Base-by-base conservation (phyloP, 1,140 invertebrate genomes). In the Drosophila sucinea region DNA sequence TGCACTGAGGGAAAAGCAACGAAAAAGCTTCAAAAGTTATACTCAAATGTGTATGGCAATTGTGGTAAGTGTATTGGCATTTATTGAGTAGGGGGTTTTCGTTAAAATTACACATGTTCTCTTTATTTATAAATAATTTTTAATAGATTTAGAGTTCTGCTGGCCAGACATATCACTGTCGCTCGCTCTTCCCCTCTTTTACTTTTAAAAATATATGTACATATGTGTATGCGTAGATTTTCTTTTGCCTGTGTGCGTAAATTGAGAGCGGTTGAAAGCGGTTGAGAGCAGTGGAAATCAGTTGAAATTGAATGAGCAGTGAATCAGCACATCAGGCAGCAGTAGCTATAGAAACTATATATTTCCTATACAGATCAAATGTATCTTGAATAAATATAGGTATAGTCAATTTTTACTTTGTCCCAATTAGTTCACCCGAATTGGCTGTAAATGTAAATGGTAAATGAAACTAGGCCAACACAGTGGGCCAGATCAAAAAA, bases 11-110 rank as follows among this genome's bases (percentile, higher is more conserved):
- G 27, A 62, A 82, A 87, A 58, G 67, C 72, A 82, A 83, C 76
- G 56, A 89, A 80, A 83, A 87, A 87, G 83, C 71, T 68, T 67
- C 57, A 70, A 71, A 86, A 87, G 82, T 89, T 78, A 89, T 84
- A 89, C 77, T 89, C 84, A 87, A 87, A 87, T 87, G 84, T 87
- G 84, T 87, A 87, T 87, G 84, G 84, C 84, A 89, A 87, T 87
- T 89, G 84, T 78, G 85, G 84, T 87, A 84, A 87, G 84, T 83
- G n/a, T 23, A 66, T 55, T 60, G 55, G 23, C 32, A 35, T 17
- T 17, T 17, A 17, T 17, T 38, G 11, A 1, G 8, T 1, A 17
- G n/a, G 40, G 40, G 11, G 40, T 41, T 41, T 41, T 41, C 11
- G 6, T 38, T 17, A 41, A 41, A 41, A 17, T 41, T 51, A 51